phyloP scores from a whole-genome alignment of 2,113 vertebrate species.

The Eupsittula cactorum region DNA sequence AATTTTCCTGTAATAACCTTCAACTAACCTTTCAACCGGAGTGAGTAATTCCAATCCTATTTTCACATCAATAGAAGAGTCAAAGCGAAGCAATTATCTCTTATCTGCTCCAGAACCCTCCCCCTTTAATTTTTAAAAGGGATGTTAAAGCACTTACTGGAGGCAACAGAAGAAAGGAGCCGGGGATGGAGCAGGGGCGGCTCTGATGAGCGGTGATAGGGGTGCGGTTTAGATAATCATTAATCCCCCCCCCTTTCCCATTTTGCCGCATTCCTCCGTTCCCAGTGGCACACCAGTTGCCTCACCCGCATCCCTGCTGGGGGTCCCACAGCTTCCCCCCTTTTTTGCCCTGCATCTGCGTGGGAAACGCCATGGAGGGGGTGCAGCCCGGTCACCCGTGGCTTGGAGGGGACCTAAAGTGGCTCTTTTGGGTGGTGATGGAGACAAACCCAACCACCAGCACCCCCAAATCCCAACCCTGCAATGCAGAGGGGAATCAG shows the following conservation, averaged over 20 bases:
- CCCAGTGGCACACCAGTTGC: slow-evolving; percentile 22
- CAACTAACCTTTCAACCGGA: slow-evolving; percentile 95
- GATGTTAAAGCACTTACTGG: slow-evolving; percentile 64
- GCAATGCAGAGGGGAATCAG: accelerated
- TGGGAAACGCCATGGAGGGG: accelerated
- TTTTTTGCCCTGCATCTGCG: accelerated
- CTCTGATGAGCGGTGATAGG: slow-evolving; percentile 54
- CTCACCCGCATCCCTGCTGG: not conserved
- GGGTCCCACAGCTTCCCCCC: accelerated
- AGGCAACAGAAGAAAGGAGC: slow-evolving; percentile 51
- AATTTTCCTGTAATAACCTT: slow-evolving; percentile 95
- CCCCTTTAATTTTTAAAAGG: slow-evolving; percentile 74
- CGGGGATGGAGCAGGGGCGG: slow-evolving; percentile 17
- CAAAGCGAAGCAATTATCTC: slow-evolving; percentile 81
- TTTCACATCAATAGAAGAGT: slow-evolving; percentile 92
- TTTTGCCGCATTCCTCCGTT: not conserved
- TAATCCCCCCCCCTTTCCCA: not conserved
- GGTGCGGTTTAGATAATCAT: not conserved
- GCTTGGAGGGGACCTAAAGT: accelerated
- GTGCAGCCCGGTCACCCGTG: not conserved
- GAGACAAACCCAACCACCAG: accelerated
- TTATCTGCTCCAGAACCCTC: slow-evolving; percentile 75
- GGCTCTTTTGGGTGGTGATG: not conserved
- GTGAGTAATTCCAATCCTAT: slow-evolving; percentile 91
- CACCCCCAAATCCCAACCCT: not conserved